Base-by-base conservation (phyloP, 1,140 invertebrate species). In the Aphelenchoides besseyi region DNA sequence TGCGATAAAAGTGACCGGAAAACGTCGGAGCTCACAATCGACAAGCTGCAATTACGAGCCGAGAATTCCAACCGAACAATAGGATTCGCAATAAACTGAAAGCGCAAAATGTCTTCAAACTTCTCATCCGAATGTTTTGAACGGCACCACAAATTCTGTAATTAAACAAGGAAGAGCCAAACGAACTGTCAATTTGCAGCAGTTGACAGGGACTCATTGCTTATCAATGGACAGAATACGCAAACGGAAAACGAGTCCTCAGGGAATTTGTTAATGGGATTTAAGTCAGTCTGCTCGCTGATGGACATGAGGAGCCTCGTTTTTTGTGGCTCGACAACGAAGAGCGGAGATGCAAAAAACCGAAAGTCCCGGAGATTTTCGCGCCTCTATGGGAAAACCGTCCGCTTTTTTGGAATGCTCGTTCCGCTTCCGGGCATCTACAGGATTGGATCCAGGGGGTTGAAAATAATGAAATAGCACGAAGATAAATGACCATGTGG, bases 301-400 rank as follows among this genome's bases (percentile, higher is more conserved):
- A 48, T 48, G 41, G 12, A 12, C 41, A 48, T 16, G 23, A 48
- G 12, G 41, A 23, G 41, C n/a, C 48, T 52, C 59, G 30, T 61
- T 30, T 30, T 61, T 61, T 35, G 48, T 23, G 16, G 59, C 59
- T 61, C 59, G n/a, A 52, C 48, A 52, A n/a, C 16, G 48, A 52
- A 16, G 48, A 23, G 48, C 2, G n/a, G 48, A 26, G n/a, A 28
- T 29, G 59, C 59, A 16, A 26, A 26, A 30, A 61, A 61, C 59
- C 2, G 59, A n/a, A n/a, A 61, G n/a, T n/a, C 59, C n/a, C 26
- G 59, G 33, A n/a, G 59, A 30, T 61, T 30, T 61, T 30, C 28
- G 59, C 59, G 59, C n/a, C n/a, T 61, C 30, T 30, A 23, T 48
- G 41, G 41, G 41, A 48, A 48, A 48, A 48, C 41, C 41, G 41